Evolutionary conservation across 2,888 invertebrate species (phyloP), one percentile per base, ranked within the genome.

Genomic region (Gastracanthus pulcherrimus): DNA sequence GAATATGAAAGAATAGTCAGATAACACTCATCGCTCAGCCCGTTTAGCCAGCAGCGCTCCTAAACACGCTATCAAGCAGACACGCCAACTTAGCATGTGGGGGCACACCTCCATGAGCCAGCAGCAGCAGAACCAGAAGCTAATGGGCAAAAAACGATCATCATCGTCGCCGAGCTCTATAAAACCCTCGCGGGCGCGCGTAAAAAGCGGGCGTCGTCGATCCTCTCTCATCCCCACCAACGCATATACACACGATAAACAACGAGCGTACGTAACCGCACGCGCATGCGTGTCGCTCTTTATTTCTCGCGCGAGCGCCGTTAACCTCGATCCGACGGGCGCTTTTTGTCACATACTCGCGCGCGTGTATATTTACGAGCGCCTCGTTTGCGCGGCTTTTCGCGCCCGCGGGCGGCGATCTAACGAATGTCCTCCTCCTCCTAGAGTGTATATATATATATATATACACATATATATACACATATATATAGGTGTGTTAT

Each of bases 141-240:
- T 76, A 67, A 76, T 76, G 34, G 60, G 60, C 58, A 45, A 69
- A 77, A n/a, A 77, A 69, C 60, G 62, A 72, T 76, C 55, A 45
- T 76, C 41, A 38, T 36, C 16, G n/a, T n/a, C 5, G 19, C 19
- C 9, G 7, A n/a, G 16, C 19, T 26, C 16, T 41, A 51, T 75
- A 26, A 41, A 67, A 55, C n/a, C 31, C 3, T 36, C 45, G 45
- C 45, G 2, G 55, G 6, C 4, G n/a, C 34, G 34, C 34, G n/a
- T 31, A 62, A 62, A n/a, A 34, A 62, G 31, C 62, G 16, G 4
- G 13, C 6, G 29, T n/a, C 6, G 60, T 16, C 29, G 55, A 55
- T 55, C 26, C 55, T 23, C 55, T 55, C 11, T 55, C 26, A 19
- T 23, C 55, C 26, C 11, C 26, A 55, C 23, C 26, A 23, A 4